Conservation (phyloP, 2,888 invertebrate species). For the Aphidius colemani region DNA sequence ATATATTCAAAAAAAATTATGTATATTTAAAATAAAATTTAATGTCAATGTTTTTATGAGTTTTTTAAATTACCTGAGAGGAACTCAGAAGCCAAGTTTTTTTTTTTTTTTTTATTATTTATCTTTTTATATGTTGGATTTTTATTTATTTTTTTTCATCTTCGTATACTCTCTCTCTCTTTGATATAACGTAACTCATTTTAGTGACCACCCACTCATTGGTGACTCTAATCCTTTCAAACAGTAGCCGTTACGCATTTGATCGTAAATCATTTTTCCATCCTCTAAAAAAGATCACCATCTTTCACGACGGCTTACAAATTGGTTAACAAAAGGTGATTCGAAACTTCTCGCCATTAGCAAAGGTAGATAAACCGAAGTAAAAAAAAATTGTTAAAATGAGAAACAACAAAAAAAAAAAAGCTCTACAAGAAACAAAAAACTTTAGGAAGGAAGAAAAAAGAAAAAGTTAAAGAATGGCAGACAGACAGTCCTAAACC, state of each 20-base stretch:
- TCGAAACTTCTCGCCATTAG: conserved; percentile 27
- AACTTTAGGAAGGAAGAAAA: neutral
- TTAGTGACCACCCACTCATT: conserved; percentile 18
- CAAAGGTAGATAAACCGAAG: conserved; percentile 20
- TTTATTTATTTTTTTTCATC: too few relatives aligned
- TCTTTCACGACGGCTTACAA: conserved; percentile 39
- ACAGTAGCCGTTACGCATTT: conserved; percentile 23
- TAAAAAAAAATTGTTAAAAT: conserved; percentile 2
- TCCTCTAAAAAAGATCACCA: conserved; percentile 22
- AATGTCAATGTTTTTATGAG: too few relatives aligned
- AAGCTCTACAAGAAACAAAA: too few relatives aligned
- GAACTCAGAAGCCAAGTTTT: too few relatives aligned
- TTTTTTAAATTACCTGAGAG: too few relatives aligned
- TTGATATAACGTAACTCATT: neutral
- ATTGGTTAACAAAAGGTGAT: conserved; percentile 40
- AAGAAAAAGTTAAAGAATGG: conserved; percentile 2
- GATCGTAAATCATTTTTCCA: conserved; percentile 33
- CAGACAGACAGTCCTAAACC: neutral
- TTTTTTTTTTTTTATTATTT: neutral
- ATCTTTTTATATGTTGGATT: too few relatives aligned
- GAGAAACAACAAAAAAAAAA: too few relatives aligned
- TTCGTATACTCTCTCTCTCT: too few relatives aligned
- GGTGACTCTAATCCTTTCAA: conserved; percentile 21
- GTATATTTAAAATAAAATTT: too few relatives aligned
- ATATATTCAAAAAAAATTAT: too few relatives aligned